These are phyloP conservation scores for Stigmatopora argus DNA, from an alignment of 2,113 vertebrate genomes.

Conservation along the genomic window DNA sequence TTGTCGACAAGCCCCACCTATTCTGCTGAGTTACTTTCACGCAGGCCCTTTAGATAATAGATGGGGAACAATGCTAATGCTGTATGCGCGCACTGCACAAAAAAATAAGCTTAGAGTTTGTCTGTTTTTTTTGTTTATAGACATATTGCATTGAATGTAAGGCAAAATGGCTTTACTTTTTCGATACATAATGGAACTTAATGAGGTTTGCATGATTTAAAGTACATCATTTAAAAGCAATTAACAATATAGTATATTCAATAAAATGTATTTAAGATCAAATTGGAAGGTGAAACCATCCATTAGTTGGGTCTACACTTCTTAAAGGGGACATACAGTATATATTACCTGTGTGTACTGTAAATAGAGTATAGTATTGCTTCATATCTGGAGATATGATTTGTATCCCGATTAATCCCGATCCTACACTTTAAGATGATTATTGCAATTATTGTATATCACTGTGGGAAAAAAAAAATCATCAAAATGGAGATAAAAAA, in stretches of 20 bases:
- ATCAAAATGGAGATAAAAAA: no score
- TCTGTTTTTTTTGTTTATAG: background rate
- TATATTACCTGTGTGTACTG: background rate
- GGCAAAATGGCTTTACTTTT: background rate
- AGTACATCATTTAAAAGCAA: no score
- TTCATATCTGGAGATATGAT: no score
- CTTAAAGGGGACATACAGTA: background rate
- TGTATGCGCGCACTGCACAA: slow-evolving; percentile 10
- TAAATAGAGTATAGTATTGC: no score
- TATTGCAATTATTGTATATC: no score
- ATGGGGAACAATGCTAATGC: slow-evolving; percentile 33
- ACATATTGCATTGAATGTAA: background rate
- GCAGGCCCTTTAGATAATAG: slow-evolving; percentile 41
- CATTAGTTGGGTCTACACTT: background rate
- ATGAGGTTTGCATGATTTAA: no score
- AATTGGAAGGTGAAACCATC: background rate
- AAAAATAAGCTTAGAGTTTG: background rate
- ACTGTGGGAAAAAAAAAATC: no score
- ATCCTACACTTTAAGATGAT: no score
- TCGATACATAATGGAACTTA: no score
- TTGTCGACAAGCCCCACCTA: slow-evolving; percentile 32
- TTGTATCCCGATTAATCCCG: no score
- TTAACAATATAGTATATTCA: background rate
- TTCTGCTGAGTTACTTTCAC: slow-evolving; percentile 37
- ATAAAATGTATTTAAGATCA: background rate